Evolutionary conservation across 1,140 invertebrate genomes (phyloP).

Genomic region (Drosophila erecta): DNA sequence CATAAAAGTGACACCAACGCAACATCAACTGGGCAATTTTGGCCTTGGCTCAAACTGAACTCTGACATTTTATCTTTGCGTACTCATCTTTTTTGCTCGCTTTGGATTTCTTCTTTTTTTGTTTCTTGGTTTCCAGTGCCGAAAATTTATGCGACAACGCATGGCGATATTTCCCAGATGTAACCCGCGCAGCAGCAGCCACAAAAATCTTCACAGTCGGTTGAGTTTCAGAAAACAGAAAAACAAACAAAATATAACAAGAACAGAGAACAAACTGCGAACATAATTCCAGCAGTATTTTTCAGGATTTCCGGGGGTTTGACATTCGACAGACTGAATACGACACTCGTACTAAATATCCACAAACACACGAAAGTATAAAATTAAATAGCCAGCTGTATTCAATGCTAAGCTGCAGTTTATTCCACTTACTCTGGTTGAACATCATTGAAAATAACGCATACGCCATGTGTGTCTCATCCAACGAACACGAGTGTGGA

Average conservation of each 20-base stretch:
- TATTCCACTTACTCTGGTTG: too few species aligned
- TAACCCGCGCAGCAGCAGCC: conserved; percentile 30
- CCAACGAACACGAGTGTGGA: background rate
- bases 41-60: conserved; percentile 36
- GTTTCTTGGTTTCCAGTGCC: conserved; percentile 23
- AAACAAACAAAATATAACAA: background rate
- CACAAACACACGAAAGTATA: too few species aligned
- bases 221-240: conserved; percentile 26
- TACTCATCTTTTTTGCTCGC: conserved; percentile 3
- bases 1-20: conserved; percentile 31
- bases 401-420: too few species aligned
- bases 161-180: conserved; percentile 52
- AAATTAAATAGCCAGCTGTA: too few species aligned
- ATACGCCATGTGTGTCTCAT: background rate
- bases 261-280: conserved; percentile 8
- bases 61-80: conserved; percentile 34
- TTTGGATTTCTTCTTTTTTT: conserved; percentile 19
- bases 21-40: conserved; percentile 4
- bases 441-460: background rate
- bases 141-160: conserved; percentile 54
- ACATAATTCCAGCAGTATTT: conserved; percentile 27
- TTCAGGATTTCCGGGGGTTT: conserved; percentile 1
- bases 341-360: too few species aligned
- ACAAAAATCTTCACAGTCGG: conserved; percentile 53
- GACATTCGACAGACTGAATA: conserved; percentile 30